Base-by-base conservation (phyloP, 2,797 vertebrate species). In the Chelmon rostratus region DNA sequence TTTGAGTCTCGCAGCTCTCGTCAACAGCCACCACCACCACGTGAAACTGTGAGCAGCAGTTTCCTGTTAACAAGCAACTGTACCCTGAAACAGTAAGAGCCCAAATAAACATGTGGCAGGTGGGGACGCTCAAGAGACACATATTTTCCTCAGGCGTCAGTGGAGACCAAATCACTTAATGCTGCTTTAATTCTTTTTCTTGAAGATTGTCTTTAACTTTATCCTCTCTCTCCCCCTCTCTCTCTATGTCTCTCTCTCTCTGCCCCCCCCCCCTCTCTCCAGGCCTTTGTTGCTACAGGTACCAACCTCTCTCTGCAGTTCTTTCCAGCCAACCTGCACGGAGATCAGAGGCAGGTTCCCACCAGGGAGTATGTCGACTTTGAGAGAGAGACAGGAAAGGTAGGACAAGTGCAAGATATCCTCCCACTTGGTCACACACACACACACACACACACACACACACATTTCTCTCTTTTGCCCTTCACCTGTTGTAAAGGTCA, bases 281-380 rank as follows among this genome's bases (percentile, higher is more conserved):
- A 99, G 98, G 98, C 98, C 95, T 99, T 99, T 94, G 98, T 99
- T 93, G 98, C 98, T 80, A 99, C 98, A 89, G 98, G 98, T 94
- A 99, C 98, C 96, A 99, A 99, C 96, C 97, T 99, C 92, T 99
- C 98, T 81, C 97, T 99, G 92, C 98, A 99, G 97, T 99, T 99
- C 96, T 99, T 99, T 94, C 98, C 98, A 82, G 98, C 98, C 94
- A 99, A 97, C 94, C 96, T 97, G 94, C 98, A 98, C 72, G 98
- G 98, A 81, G 98, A 99, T 83, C 98, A 98, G 93, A 95, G 98
- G 58, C 98, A 99, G 93, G 96, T 97, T 91, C 98, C 98, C 31
- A 98, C 97, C 33, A 96, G 98, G 82, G 98, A 99, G 66, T 99
- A 99, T 80, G 98, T 99, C 57, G 98, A 99, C 96, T 98, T 99